Evolutionary conservation across 1,140 invertebrate genomes (phyloP).

Genomic region (Penaeus japonicus): DNA sequence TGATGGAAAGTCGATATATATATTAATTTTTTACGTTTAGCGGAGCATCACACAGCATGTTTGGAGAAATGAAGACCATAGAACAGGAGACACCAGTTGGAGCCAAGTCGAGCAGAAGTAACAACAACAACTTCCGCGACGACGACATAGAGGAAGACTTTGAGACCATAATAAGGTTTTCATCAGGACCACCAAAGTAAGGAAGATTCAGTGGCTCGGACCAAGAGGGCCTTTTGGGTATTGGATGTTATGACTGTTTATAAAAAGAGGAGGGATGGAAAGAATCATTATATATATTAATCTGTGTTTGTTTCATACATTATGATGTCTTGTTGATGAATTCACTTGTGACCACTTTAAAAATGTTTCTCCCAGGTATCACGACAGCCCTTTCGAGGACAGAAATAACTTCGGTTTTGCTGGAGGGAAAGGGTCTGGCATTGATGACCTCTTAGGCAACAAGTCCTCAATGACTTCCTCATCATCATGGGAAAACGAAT

Average conservation of each 20-base stretch:
- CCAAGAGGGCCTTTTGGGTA: background rate
- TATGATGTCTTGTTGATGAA: background rate
- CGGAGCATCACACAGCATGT: conserved; percentile 88
- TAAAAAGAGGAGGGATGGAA: background rate
- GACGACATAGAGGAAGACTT: conserved; percentile 62
- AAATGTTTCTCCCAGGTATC: conserved; percentile 29
- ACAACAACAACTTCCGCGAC: conserved; percentile 62
- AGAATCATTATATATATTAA: background rate
- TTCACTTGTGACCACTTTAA: background rate
- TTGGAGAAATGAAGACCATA: conserved; percentile 92
- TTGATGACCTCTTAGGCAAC: conserved; percentile 55
- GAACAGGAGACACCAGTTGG: conserved; percentile 77
- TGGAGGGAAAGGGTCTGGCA: conserved; percentile 48
- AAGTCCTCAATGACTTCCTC: conserved; percentile 20
- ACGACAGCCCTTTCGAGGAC: conserved; percentile 55
- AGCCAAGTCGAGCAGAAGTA: conserved; percentile 9
- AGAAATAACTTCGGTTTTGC: conserved; percentile 42
- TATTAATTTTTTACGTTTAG: conserved; percentile 63
- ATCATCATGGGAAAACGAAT: conserved; percentile 46
- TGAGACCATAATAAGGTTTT: conserved; percentile 59
- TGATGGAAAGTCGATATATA: background rate
- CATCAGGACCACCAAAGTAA: conserved; percentile 63
- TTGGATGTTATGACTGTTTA: background rate
- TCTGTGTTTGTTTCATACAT: background rate
- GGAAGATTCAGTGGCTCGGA: background rate